These are phyloP conservation scores for Athene cunicularia DNA, from an alignment of 2,113 vertebrate genomes.

Conservation along the genomic window DNA sequence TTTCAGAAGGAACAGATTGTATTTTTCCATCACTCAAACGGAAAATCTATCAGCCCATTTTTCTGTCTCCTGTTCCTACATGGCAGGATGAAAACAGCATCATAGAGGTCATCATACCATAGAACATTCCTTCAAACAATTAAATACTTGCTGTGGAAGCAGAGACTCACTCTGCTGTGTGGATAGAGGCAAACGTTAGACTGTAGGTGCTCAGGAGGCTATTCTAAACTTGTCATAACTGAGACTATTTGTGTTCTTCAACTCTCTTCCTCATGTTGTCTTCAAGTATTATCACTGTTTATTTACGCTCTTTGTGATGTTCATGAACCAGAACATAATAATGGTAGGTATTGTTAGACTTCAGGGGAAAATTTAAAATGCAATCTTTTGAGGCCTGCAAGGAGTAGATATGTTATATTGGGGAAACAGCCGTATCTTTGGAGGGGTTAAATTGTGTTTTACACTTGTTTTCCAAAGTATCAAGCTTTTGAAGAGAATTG, in stretches of 20 bases:
- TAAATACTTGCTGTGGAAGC: not conserved
- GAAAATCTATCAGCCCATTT: not conserved
- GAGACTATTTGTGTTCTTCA: not conserved
- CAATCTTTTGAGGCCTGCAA: not conserved
- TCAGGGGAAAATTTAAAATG: not conserved
- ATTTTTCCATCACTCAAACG: not conserved
- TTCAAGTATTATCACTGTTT: not conserved
- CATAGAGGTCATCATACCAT: fast-evolving
- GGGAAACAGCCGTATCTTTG: not conserved
- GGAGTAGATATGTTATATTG: not conserved
- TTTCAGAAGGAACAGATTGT: not conserved
- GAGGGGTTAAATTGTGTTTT: not conserved
- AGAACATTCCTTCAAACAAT: not conserved
- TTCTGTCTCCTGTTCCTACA: not conserved
- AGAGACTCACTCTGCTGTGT: not conserved
- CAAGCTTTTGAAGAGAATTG: not conserved
- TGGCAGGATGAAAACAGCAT: not conserved
- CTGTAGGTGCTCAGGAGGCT: not conserved
- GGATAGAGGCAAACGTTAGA: not conserved
- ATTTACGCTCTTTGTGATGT: not conserved
- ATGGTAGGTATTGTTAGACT: not conserved
- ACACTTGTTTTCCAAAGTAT: not conserved
- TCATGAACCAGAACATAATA: not conserved
- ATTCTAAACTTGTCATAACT: not conserved
- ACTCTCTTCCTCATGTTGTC: not conserved